Evolutionary conservation across 2,888 invertebrate species (phyloP).

Genomic region (Alentia gelatinosa): DNA sequence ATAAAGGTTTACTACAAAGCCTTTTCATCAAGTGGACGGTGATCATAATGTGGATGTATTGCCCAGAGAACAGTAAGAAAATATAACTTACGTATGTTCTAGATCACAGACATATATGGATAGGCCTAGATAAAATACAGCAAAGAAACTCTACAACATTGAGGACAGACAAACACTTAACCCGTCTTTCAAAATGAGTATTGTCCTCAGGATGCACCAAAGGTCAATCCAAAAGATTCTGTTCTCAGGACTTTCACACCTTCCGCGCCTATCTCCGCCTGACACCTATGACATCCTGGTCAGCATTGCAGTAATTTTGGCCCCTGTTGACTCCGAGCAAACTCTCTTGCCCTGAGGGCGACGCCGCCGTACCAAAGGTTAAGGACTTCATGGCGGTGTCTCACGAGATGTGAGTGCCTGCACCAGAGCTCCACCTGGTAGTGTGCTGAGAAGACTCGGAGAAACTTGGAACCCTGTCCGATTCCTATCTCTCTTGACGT

Average conservation of each 20-base stretch:
- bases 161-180: too few species aligned
- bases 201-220: neutral
- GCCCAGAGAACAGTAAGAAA: too few species aligned
- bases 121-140: too few species aligned
- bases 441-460: neutral
- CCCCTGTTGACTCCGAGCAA: slow-evolving; percentile 1
- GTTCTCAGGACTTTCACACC: neutral
- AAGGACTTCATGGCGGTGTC: slow-evolving; percentile 12
- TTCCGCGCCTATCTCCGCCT: neutral
- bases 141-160: too few species aligned
- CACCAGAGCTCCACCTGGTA: slow-evolving; percentile 29
- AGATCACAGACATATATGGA: too few species aligned
- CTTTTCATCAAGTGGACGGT: too few species aligned
- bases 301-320: neutral
- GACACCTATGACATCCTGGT: neutral
- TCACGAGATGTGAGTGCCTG: slow-evolving; percentile 16
- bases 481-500: neutral
- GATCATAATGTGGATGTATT: too few species aligned
- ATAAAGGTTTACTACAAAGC: too few species aligned
- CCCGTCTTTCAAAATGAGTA: too few species aligned
- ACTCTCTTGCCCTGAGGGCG: slow-evolving; percentile 5
- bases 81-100: too few species aligned
- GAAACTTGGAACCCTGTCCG: neutral
- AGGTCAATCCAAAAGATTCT: neutral
- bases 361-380: neutral